Evolutionary conservation across 2,888 invertebrate genomes (phyloP).

Genomic region (Drosophila borealis): DNA sequence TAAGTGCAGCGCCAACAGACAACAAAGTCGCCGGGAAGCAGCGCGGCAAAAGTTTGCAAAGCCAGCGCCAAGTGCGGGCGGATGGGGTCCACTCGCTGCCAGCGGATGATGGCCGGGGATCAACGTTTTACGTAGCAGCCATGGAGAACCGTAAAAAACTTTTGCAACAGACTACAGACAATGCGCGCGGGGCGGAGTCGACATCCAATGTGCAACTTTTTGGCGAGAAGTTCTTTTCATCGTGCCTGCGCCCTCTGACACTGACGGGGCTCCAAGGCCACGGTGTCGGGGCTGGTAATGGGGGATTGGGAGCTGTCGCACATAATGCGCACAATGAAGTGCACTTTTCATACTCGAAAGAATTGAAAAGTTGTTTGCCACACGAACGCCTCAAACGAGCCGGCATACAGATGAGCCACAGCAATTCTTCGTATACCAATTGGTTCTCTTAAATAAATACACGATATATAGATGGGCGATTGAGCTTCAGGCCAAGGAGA

Average conservation of each 20-base stretch:
- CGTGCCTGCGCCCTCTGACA: constrained; percentile 69
- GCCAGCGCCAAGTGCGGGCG: constrained; percentile 58
- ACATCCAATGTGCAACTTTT: constrained; percentile 70
- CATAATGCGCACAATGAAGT: constrained; percentile 83
- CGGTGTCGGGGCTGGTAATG: neutral
- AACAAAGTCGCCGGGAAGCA: constrained; percentile 54
- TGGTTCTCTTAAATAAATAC: constrained; percentile 25
- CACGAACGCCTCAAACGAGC: constrained; percentile 35
- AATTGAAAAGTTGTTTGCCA: constrained; percentile 76
- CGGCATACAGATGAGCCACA: constrained; percentile 10
- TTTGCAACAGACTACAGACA: constrained; percentile 52
- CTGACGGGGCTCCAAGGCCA: constrained; percentile 57
- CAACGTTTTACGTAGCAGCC: constrained; percentile 77
- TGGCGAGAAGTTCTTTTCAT: constrained; percentile 79
- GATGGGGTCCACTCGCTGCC: constrained; percentile 43
- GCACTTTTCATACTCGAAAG: constrained; percentile 79
- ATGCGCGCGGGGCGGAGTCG: neutral
- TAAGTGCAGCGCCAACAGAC: constrained; percentile 74
- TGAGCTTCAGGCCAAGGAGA: neutral
- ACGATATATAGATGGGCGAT: constrained; percentile 25
- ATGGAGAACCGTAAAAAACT: constrained; percentile 63
- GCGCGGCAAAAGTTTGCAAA: constrained; percentile 69
- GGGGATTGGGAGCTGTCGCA: constrained; percentile 66
- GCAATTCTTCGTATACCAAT: constrained; percentile 4
- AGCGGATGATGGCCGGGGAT: constrained; percentile 80